Evolutionary conservation across 2,113 vertebrate genomes (phyloP), one percentile per base, ranked within the genome.

Genomic region (Malurus elegans): DNA sequence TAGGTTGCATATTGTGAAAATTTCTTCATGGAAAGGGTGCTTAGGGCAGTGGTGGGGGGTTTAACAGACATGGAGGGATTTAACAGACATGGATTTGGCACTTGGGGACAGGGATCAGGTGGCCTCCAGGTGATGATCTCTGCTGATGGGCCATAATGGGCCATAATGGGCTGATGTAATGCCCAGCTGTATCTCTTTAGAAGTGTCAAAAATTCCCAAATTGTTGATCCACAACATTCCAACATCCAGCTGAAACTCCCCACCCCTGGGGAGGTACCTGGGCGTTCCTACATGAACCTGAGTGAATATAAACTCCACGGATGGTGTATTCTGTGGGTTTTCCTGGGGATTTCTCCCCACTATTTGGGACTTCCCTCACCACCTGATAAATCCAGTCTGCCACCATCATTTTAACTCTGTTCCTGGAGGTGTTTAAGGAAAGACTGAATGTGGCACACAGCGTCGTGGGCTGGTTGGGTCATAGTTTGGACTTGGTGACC

Each of bases 221-320:
- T 4, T 34, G 25, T 42, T 14, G 34, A 58, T 13, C 60, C 51
- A 57, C 34, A 34, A 1, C 8, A 42, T 66, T 20, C 2, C 4
- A 5, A 31, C 25, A 42, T 12, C 20, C 4, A 0, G 13, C 0
- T 23, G 26, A 25, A 31, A 31, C 20, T 34, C 19, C 42, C 28
- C 3, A 0, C 4, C 10, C 36, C 25, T 12, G 61, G 25, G 15
- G 25, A 66, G 82, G 34, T 24, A 11, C 16, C 12, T 31, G 61
- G 34, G 19, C 0, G 0, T 18, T 86, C 25, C 61, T 9, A 42
- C 31, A 12, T 20, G 8, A 75, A 58, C 31, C 31, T 36, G 44
- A 25, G 60, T 14, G 51, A 57, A 31, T 12, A 42, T 9, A n/a
- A 44, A 67, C 44, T 25, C 5, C 17, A 6, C 0, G 12, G 17